Evolutionary conservation across 2,797 vertebrate genomes (phyloP).

Genomic region (Pipistrellus nathusii): DNA sequence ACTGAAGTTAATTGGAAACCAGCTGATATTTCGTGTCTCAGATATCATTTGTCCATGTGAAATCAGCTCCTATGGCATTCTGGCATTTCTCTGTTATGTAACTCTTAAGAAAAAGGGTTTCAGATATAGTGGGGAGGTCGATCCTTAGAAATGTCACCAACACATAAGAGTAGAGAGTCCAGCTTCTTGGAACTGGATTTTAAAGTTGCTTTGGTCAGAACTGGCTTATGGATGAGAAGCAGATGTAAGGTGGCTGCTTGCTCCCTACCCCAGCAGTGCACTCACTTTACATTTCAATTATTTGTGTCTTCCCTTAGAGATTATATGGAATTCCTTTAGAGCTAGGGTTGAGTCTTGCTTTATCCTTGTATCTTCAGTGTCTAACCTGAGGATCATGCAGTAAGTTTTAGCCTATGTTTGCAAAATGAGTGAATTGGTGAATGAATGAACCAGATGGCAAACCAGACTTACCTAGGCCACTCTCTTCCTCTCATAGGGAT

Average conservation of each 20-base stretch:
- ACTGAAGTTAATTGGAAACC: neutral
- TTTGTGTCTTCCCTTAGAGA: neutral
- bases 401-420: constrained; percentile 27
- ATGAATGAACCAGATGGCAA: neutral
- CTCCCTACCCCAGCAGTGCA: neutral
- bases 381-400: neutral
- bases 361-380: neutral
- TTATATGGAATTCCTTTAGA: neutral
- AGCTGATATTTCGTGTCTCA: neutral
- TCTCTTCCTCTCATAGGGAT: neutral
- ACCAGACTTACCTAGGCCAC: neutral
- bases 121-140: neutral
- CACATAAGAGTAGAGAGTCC: neutral
- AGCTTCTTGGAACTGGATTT: neutral
- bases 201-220: constrained; percentile 34
- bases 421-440: constrained; percentile 11
- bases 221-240: neutral
- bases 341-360: neutral
- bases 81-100: constrained; percentile 5
- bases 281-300: constrained; percentile 3
- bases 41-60: neutral
- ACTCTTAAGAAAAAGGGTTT: neutral
- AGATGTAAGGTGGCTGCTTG: neutral
- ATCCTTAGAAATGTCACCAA: neutral
- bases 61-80: neutral